Conservation (phyloP, 2,888 invertebrate genomes). For the Eutolmus rufibarbis region DNA sequence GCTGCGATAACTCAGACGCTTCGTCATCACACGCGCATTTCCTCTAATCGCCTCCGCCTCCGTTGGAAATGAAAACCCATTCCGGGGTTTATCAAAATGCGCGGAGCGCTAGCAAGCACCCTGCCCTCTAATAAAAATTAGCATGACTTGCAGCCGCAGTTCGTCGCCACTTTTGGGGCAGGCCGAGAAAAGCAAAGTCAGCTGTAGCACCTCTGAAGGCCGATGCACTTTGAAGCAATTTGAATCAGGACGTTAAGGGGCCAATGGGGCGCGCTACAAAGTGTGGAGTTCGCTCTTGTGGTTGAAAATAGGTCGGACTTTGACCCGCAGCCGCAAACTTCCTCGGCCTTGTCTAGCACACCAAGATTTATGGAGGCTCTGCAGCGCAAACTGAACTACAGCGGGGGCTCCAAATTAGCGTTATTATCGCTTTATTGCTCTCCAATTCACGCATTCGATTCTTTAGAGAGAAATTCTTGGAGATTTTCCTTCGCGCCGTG, state of each 20-base stretch:
- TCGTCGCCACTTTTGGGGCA: not conserved
- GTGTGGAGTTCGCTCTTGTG: not conserved
- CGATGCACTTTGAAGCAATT: not conserved
- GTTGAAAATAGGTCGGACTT: slow-evolving; percentile 17
- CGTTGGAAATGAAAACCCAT: not conserved
- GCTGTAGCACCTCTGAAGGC: not conserved
- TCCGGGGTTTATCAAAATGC: not conserved
- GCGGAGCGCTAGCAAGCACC: not conserved
- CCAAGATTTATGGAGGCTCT: not conserved
- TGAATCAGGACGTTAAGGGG: not conserved
- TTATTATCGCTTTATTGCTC: not conserved
- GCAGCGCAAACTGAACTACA: not conserved
- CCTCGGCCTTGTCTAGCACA: not conserved
- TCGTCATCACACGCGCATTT: not conserved
- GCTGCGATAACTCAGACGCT: not conserved
- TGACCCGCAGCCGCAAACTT: not conserved
- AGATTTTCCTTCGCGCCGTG: not conserved
- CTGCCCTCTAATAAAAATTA: not conserved
- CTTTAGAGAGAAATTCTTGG: not conserved
- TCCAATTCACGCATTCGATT: not conserved
- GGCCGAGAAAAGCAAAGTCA: not conserved
- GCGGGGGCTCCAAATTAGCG: not conserved
- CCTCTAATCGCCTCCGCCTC: not conserved
- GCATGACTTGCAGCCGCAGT: not conserved
- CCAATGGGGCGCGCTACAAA: not conserved